Base-by-base conservation (phyloP, 2,888 invertebrate genomes). In the Thereva unica region DNA sequence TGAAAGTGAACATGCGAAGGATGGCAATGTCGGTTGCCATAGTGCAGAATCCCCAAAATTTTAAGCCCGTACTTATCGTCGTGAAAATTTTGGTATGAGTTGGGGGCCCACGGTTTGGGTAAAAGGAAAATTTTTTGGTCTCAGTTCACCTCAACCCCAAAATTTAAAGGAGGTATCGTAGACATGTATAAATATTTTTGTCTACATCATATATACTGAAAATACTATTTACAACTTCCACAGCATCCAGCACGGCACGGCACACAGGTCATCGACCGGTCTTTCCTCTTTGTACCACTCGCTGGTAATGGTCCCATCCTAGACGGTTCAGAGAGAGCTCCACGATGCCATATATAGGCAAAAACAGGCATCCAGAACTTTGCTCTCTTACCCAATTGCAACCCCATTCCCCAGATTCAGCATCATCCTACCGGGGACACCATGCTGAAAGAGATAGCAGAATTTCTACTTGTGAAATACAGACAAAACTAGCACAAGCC, bases 261-360 rank as follows among this genome's bases (percentile, higher is more conserved):
- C 23, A 10, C 23, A 10, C 34, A 44, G 64, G 52, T 64, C 64
- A 64, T 44, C 53, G 53, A 64, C 64, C 64, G 64, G 41, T 53
- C 50, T 45, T 35, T 41, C 12, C 53, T 52, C 12, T 35, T 52
- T 44, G 53, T 53, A 45, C 37, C 64, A 41, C 4, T 42, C 53
- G 64, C 53, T 53, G 45, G 38, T 49, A 45, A 49, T 47, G 42
- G 59, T 35, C 59, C 42, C 63, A 63, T 53, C 44, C 63, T 52
- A 37, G 53, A 53, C 10, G 49, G 10, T 68, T 54, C n/a, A n/a
- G n/a, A n/a, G 23, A 23, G 38, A 41, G 45, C 65, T 57, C 53
- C 64, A 56, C 55, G 63, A 63, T 68, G 52, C 68, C 68, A 66
- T 68, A 68, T 68, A 66, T 64, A 68, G 66, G 64, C 68, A 64